phyloP scores from a whole-genome alignment of 2,888 invertebrate species.

The Pelosia muscerda region DNA sequence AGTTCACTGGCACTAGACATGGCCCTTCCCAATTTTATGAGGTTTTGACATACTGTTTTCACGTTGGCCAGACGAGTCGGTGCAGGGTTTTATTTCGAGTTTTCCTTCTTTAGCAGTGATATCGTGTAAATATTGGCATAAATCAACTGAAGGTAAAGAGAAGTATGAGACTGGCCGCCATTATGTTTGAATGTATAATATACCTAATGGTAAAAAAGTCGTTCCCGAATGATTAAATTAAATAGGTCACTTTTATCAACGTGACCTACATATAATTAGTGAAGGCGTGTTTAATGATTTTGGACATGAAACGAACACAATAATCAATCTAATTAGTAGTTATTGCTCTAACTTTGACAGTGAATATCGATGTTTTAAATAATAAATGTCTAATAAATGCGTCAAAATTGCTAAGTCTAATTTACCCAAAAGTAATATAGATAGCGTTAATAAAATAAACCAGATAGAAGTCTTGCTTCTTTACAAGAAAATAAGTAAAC shows the following conservation, averaged over 20 bases:
- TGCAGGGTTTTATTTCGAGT: background rate
- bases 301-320: background rate
- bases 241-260: conserved; percentile 2
- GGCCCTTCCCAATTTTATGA: too few relatives aligned
- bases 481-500: too few relatives aligned
- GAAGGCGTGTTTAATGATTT: background rate
- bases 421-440: too few relatives aligned
- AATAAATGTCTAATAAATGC: too few relatives aligned
- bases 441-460: too few relatives aligned
- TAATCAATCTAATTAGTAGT: background rate
- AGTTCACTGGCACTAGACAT: too few relatives aligned
- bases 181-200: background rate
- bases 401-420: too few relatives aligned
- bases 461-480: too few relatives aligned
- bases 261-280: background rate
- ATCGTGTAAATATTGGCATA: too few relatives aligned
- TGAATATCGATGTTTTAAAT: background rate
- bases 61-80: background rate
- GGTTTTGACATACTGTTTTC: too few relatives aligned
- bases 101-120: background rate
- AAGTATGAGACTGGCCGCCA: background rate
- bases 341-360: background rate
- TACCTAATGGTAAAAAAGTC: background rate
- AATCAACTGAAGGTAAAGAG: background rate
- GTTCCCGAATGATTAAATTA: background rate